phyloP scores from a whole-genome alignment of 2,113 vertebrate genomes.

The Anoura caudifer region DNA sequence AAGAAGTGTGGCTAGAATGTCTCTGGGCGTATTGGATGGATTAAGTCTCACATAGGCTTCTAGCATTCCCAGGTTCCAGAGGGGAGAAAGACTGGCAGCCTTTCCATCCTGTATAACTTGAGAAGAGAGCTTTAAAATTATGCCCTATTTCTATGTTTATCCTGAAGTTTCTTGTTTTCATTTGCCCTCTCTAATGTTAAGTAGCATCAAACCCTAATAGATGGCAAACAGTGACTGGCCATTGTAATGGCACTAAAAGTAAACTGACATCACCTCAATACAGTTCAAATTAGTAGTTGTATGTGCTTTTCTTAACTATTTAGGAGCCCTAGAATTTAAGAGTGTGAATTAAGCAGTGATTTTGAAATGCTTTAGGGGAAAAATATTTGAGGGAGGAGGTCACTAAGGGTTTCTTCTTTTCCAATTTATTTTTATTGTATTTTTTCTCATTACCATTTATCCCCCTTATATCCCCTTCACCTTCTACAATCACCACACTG shows the following conservation, averaged over 20 bases:
- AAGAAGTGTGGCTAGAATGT: neutral
- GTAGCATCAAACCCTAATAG: neutral
- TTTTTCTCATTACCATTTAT: no score
- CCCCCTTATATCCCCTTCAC: no score
- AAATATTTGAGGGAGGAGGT: neutral
- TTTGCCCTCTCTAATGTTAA: neutral
- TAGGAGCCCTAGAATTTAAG: conserved; percentile 15
- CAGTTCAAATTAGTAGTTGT: conserved; percentile 10
- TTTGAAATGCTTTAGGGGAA: conserved; percentile 14
- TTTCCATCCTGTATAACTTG: neutral
- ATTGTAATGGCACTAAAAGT: neutral
- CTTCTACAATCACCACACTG: no score
- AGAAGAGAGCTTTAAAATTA: conserved; percentile 9
- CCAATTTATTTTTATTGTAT: no score
- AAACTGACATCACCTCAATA: neutral
- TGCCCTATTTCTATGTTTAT: neutral
- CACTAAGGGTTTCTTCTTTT: neutral
- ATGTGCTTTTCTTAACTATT: conserved; percentile 22
- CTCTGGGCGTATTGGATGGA: neutral
- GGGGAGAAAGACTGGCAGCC: neutral
- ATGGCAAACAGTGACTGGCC: neutral
- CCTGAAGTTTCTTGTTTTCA: neutral
- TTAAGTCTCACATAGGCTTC: neutral
- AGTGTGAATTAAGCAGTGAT: neutral
- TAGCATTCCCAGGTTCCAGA: neutral